Percentiles rank a stretch among this genome's conserved stretches.
Evolutionary conservation across 2,888 invertebrate species (phyloP).

Genomic region (Catocala sponsa): DNA sequence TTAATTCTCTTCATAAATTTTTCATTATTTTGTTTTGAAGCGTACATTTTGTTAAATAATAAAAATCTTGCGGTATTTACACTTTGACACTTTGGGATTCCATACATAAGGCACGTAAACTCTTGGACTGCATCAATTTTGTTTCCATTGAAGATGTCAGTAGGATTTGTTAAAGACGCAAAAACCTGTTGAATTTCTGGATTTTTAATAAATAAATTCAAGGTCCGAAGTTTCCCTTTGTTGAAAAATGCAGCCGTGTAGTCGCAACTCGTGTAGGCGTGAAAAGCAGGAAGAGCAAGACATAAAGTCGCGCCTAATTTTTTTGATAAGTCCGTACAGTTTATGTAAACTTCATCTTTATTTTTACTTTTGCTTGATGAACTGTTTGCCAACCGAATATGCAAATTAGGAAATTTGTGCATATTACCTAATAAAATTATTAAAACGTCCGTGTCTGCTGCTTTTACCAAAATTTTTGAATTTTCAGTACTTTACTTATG

Average conservation of each 20-base stretch:
- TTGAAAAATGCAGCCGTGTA: conserved; percentile 13
- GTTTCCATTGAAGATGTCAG: conserved; percentile 10
- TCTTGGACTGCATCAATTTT: conserved; percentile 44
- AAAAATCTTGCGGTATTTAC: conserved; percentile 9
- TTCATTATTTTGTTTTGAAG: conserved; percentile 49
- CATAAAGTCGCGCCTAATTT: conserved; percentile 18
- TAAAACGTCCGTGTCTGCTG: conserved; percentile 17
- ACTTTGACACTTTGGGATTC: conserved; percentile 34
- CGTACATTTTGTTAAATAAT: conserved; percentile 9
- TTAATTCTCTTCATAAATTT: conserved; percentile 26
- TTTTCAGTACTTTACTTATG: not conserved
- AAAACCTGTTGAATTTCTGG: conserved; percentile 16
- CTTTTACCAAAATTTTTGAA: conserved; percentile 7
- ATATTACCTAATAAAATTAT: conserved; percentile 50
- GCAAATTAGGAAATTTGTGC: conserved; percentile 45
- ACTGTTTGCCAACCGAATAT: conserved; percentile 38
- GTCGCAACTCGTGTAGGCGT: conserved; percentile 13
- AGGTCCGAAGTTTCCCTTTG: conserved; percentile 18
- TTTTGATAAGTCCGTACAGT: conserved; percentile 12
- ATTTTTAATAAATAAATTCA: conserved; percentile 15
- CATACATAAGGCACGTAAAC: conserved; percentile 53
- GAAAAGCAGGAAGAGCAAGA: conserved; percentile 18
- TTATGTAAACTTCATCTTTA: conserved; percentile 14
- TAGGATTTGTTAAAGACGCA: conserved; percentile 8
- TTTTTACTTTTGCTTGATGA: conserved; percentile 16